A percentile compares a stretch with the other conserved stretches of the same genome.
These are phyloP conservation scores for Ophioderma brevispina DNA, from an alignment of 35 echinoderm and acorn worm species.

Conservation along the genomic window DNA sequence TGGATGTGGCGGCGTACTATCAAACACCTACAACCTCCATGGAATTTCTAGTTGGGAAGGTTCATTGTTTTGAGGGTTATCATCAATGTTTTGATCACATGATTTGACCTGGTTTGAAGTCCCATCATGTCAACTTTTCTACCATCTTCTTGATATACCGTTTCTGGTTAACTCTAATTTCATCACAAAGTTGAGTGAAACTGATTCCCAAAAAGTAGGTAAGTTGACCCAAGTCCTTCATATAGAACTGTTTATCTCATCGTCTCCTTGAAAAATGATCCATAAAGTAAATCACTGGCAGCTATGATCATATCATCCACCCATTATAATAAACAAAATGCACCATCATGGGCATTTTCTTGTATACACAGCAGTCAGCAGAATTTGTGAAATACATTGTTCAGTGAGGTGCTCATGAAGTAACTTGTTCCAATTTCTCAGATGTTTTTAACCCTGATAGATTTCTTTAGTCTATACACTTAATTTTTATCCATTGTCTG, in stretches of 20 bases:
- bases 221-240: slow-evolving; percentile 23
- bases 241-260: neutral
- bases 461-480: slow-evolving; percentile 60
- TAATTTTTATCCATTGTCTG: slow-evolving; percentile 39
- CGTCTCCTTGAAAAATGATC: neutral
- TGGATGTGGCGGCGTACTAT: too few relatives aligned
- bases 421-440: slow-evolving; percentile 68
- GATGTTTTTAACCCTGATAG: slow-evolving; percentile 50
- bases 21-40: too few relatives aligned
- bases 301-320: too few relatives aligned
- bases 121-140: too few relatives aligned
- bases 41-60: too few relatives aligned
- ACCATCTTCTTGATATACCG: neutral
- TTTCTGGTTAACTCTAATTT: neutral
- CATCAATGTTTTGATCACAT: too few relatives aligned
- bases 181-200: neutral
- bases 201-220: slow-evolving; percentile 60
- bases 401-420: slow-evolving; percentile 43
- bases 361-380: slow-evolving; percentile 26
- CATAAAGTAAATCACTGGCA: neutral
- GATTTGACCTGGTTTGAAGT: too few relatives aligned
- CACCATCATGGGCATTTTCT: neutral
- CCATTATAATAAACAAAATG: neutral
- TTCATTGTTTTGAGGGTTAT: too few relatives aligned
- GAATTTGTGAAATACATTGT: slow-evolving; percentile 22